Evolutionary conservation across 2,113 vertebrate genomes (phyloP).

Genomic region (Seriola quinqueradiata): DNA sequence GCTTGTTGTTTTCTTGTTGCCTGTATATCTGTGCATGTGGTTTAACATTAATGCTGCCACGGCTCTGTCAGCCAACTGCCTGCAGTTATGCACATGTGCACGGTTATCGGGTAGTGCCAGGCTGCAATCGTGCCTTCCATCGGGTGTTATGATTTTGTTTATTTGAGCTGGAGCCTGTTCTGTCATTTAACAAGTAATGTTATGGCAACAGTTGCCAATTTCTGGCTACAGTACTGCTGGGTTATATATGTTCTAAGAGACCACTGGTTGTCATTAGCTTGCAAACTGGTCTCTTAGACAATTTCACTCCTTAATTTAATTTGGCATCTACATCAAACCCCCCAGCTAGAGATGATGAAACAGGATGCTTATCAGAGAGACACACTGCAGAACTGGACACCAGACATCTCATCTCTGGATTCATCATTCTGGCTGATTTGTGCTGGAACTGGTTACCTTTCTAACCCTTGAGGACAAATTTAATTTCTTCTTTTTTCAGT

Average conservation of each 20-base stretch:
- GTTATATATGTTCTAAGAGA: not conserved
- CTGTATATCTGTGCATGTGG: not conserved
- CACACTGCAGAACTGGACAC: conserved; percentile 58
- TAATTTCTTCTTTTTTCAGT: conserved; percentile 12
- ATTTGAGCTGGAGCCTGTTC: not conserved
- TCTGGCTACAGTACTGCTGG: not conserved
- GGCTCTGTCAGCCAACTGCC: not conserved
- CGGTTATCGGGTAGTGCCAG: not conserved
- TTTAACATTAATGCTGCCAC: not conserved
- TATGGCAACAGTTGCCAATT: not conserved
- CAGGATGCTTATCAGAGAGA: conserved; percentile 61
- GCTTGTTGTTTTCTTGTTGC: not conserved
- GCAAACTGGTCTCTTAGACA: conserved; percentile 32
- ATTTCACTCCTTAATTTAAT: conserved; percentile 56
- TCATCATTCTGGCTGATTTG: conserved; percentile 50
- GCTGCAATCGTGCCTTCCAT: not conserved
- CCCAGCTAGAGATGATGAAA: conserved; percentile 48
- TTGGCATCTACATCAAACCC: conserved; percentile 53
- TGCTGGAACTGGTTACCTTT: conserved; percentile 44
- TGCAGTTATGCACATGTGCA: too few species aligned
- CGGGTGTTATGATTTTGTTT: not conserved
- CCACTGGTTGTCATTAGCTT: conserved; percentile 26
- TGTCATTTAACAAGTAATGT: not conserved
- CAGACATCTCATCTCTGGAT: conserved; percentile 54
- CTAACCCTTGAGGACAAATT: conserved; percentile 49